phyloP scores from a whole-genome alignment of 2,888 invertebrate species.

The Caenorhabditis sp. region DNA sequence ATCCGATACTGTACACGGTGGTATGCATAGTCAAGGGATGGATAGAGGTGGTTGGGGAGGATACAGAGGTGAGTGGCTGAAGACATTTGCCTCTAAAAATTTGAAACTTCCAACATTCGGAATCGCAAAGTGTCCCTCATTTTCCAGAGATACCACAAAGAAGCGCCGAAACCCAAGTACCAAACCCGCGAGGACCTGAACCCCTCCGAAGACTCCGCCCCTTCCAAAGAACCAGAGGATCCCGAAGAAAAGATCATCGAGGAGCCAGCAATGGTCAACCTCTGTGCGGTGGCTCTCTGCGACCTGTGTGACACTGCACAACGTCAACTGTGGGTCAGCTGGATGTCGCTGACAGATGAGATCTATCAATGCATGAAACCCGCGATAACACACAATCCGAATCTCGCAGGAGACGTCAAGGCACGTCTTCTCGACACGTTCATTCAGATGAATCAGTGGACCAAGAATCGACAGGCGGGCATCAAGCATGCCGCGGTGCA shows the following conservation, averaged over 20 bases:
- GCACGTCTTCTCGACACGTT: slow-evolving; percentile 65
- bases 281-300: slow-evolving; percentile 66
- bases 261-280: slow-evolving; percentile 63
- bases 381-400: slow-evolving; percentile 71
- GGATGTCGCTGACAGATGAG: slow-evolving; percentile 72
- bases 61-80: slow-evolving; percentile 36
- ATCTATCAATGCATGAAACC: slow-evolving; percentile 73
- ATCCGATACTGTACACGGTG: slow-evolving; percentile 66
- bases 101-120: no score
- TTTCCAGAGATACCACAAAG: slow-evolving; percentile 38
- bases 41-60: slow-evolving; percentile 68
- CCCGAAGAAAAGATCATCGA: slow-evolving; percentile 45
- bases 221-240: slow-evolving; percentile 2
- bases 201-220: not conserved
- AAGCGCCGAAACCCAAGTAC: slow-evolving; percentile 41
- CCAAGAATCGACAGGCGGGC: slow-evolving; percentile 43
- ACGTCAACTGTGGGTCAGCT: slow-evolving; percentile 73
- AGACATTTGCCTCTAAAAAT: no score
- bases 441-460: slow-evolving; percentile 67
- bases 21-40: slow-evolving; percentile 72
- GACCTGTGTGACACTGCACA: slow-evolving; percentile 68
- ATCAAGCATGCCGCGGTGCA: slow-evolving; percentile 45
- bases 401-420: slow-evolving; percentile 69
- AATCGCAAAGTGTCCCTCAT: not conserved
- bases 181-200: slow-evolving; percentile 8